Conservation (phyloP, 2,113 vertebrate species). For the Struthidea cinerea region DNA sequence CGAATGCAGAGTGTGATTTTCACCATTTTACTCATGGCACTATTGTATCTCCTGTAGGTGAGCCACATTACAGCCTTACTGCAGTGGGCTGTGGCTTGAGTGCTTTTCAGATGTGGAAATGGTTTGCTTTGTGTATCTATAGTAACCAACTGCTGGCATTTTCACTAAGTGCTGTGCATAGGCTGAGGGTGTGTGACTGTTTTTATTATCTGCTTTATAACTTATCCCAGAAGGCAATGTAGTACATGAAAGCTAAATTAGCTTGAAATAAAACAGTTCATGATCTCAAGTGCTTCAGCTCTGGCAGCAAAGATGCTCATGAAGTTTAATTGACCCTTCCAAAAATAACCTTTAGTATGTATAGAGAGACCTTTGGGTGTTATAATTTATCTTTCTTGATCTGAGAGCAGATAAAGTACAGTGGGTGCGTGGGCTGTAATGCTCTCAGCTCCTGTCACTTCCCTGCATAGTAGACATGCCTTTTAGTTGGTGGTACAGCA, state of each 20-base stretch:
- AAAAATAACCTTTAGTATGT: background rate
- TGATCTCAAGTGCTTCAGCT: background rate
- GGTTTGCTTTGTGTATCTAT: constrained; percentile 17
- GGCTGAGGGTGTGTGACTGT: background rate
- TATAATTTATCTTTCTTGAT: background rate
- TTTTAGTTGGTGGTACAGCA: background rate
- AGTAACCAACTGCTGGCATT: constrained; percentile 1
- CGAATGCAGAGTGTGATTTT: background rate
- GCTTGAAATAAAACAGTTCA: background rate
- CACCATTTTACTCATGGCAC: background rate
- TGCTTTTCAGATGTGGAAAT: background rate
- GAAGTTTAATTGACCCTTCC: background rate
- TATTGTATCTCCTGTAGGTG: background rate
- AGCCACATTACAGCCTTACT: background rate
- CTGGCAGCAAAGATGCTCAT: background rate
- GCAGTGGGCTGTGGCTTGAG: background rate
- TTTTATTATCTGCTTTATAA: background rate
- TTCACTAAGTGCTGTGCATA: background rate
- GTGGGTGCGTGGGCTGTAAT: background rate
- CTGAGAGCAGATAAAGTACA: background rate
- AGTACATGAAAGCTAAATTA: background rate
- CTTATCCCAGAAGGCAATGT: background rate
- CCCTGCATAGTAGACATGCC: background rate
- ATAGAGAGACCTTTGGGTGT: background rate
- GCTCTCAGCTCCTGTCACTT: background rate